Evolutionary conservation across 1,140 invertebrate genomes (phyloP).

Genomic region (Drosophila orosa): DNA sequence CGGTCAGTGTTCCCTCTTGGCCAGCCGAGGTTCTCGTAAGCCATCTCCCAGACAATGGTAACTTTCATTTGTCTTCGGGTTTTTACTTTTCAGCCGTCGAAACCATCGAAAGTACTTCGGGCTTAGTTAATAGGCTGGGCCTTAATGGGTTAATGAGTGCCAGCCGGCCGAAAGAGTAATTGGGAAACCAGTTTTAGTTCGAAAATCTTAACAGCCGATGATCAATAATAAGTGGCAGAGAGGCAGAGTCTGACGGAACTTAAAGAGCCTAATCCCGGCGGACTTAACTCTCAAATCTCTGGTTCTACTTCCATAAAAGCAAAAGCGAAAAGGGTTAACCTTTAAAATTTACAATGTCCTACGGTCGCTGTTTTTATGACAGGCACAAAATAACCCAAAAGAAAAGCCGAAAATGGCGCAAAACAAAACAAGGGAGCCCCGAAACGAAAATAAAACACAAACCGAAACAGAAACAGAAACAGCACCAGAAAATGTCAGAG

Average conservation of each 20-base stretch:
- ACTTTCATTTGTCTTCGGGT: conserved; percentile 72
- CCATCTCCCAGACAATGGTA: conserved; percentile 58
- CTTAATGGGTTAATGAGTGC: conserved; percentile 51
- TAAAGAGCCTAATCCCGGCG: conserved; percentile 31
- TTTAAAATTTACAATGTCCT: conserved; percentile 48
- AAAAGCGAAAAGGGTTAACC: conserved; percentile 34
- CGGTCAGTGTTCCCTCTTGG: conserved; percentile 36
- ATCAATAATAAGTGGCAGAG: conserved; percentile 34
- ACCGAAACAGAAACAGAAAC: conserved; percentile 42
- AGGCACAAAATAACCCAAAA: conserved; percentile 29
- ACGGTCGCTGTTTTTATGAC: conserved; percentile 46
- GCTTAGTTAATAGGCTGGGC: conserved; percentile 39
- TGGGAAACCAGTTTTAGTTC: conserved; percentile 40
- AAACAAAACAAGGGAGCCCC: conserved; percentile 9
- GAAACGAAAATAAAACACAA: conserved; percentile 52
- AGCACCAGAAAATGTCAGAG: not conserved
- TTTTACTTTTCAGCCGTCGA: conserved; percentile 59
- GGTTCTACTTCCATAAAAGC: conserved; percentile 19
- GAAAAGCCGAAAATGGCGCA: conserved; percentile 24
- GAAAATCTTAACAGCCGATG: conserved; percentile 24
- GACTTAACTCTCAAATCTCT: conserved; percentile 36
- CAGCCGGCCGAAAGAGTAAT: conserved; percentile 20
- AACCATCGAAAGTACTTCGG: conserved; percentile 62
- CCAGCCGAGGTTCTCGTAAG: conserved; percentile 30
- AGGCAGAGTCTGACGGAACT: not conserved